A percentile compares a stretch with the other conserved stretches of the same genome.
phyloP scores from a whole-genome alignment of 2,888 invertebrate genomes.

The Clunio marinus region DNA sequence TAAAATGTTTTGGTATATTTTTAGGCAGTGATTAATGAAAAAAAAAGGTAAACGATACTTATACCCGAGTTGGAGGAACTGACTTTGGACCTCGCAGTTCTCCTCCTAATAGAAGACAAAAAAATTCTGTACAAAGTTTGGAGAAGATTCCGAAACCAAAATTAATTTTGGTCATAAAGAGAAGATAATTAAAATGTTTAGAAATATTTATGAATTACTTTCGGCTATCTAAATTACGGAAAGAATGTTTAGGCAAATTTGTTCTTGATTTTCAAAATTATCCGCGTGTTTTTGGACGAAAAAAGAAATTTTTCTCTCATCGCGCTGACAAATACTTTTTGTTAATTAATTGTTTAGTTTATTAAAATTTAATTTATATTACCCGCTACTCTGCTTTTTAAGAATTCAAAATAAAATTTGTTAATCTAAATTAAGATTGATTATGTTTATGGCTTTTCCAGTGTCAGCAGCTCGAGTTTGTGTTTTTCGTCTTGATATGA shows the following conservation, averaged over 20 bases:
- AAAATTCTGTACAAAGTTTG: slow-evolving; percentile 30
- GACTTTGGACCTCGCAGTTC: slow-evolving; percentile 24
- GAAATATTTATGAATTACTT: background rate
- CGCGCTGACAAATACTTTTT: slow-evolving; percentile 31
- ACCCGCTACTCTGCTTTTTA: background rate
- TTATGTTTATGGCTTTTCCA: too few relatives aligned
- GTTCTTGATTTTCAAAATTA: slow-evolving; percentile 34
- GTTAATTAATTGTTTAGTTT: slow-evolving; percentile 24
- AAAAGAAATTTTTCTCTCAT: slow-evolving; percentile 8
- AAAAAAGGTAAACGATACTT: background rate
- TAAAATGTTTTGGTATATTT: slow-evolving; percentile 39
- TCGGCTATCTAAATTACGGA: slow-evolving; percentile 11
- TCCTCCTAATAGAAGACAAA: background rate
- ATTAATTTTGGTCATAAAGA: slow-evolving; percentile 14
- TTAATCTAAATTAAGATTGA: background rate
- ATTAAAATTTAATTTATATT: background rate
- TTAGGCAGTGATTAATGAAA: slow-evolving; percentile 35
- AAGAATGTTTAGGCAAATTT: slow-evolving; percentile 29
- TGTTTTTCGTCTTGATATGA: background rate
- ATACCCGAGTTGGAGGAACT: slow-evolving; percentile 25
- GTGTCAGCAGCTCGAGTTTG: background rate
- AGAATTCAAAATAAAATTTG: background rate
- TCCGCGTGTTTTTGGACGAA: slow-evolving; percentile 24
- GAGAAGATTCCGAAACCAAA: slow-evolving; percentile 1
- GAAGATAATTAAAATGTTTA: slow-evolving; percentile 5